phyloP scores from a whole-genome alignment of 2,113 vertebrate species.

The Osmerus mordax region DNA sequence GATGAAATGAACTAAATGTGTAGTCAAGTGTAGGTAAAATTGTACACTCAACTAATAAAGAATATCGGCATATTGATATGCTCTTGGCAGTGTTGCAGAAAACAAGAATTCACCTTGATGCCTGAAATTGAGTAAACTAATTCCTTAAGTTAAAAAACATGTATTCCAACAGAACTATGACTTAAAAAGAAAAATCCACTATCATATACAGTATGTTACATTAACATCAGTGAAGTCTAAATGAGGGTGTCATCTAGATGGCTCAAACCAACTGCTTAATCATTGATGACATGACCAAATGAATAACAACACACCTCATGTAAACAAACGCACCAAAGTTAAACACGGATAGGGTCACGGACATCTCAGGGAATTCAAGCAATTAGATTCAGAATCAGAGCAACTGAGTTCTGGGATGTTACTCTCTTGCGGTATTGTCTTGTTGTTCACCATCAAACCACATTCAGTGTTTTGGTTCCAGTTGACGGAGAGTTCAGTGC shows the following conservation, averaged over 20 bases:
- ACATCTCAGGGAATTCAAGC: not conserved
- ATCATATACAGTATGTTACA: no score
- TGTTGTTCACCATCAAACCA: conserved; percentile 13
- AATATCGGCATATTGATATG: not conserved
- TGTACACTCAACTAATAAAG: not conserved
- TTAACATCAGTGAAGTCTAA: no score
- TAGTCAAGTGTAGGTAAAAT: not conserved
- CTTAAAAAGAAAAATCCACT: not conserved
- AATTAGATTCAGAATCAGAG: conserved; percentile 12
- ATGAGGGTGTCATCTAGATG: no score
- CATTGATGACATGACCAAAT: no score
- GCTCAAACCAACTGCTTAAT: no score
- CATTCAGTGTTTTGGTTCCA: conserved; percentile 7
- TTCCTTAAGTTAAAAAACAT: no score
- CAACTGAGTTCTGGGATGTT: conserved; percentile 2
- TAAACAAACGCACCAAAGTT: not conserved
- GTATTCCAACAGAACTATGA: not conserved
- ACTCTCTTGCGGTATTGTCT: conserved; percentile 8
- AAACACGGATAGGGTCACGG: not conserved
- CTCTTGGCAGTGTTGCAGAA: not conserved
- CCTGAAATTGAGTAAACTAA: not conserved
- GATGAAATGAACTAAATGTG: not conserved
- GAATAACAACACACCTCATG: not conserved
- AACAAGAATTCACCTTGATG: not conserved
- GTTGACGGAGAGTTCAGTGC: conserved; percentile 1